These are phyloP conservation scores for Halisarca cf. caerulea DNA, from an alignment of 37 sponge, comb jelly and placozoan genomes.

Conservation along the genomic window DNA sequence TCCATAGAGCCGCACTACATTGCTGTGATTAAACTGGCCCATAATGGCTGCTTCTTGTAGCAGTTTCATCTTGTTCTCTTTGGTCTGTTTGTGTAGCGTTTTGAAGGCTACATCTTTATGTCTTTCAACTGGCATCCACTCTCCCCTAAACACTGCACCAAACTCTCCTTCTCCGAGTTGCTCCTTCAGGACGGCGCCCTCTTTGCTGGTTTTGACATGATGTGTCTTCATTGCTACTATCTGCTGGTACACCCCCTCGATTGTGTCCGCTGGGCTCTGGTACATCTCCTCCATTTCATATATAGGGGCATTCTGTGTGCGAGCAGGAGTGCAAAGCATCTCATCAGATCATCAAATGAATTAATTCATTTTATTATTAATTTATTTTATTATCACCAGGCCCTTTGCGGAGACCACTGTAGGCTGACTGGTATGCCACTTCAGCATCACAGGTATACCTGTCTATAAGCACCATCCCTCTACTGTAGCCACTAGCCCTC, in stretches of 20 bases:
- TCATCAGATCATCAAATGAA: too few species aligned
- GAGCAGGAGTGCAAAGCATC: too few species aligned
- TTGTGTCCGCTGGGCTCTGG: neutral
- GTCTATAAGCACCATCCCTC: too few species aligned
- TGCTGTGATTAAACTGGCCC: conserved; percentile 13
- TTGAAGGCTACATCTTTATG: neutral
- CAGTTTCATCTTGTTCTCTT: conserved; percentile 9
- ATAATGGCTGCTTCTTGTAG: conserved; percentile 26
- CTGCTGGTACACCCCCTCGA: neutral
- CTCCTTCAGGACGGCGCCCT: too few species aligned
- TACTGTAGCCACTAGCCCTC: too few species aligned
- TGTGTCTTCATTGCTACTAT: neutral
- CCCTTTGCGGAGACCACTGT: too few species aligned
- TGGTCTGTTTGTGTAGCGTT: neutral
- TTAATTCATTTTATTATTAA: too few species aligned
- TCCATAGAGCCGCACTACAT: conserved; percentile 6
- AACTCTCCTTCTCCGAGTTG: conserved; percentile 24
- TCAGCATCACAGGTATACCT: too few species aligned
- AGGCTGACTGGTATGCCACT: too few species aligned
- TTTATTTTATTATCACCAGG: too few species aligned
- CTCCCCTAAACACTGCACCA: conserved; percentile 6
- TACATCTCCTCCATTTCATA: neutral
- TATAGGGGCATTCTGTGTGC: too few species aligned
- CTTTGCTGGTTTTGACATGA: too few species aligned
- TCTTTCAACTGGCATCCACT: neutral